Percentiles rank a stretch among this genome's conserved stretches.
Conservation (phyloP, 2,113 vertebrate species). For the Lasiurus cinereus region DNA sequence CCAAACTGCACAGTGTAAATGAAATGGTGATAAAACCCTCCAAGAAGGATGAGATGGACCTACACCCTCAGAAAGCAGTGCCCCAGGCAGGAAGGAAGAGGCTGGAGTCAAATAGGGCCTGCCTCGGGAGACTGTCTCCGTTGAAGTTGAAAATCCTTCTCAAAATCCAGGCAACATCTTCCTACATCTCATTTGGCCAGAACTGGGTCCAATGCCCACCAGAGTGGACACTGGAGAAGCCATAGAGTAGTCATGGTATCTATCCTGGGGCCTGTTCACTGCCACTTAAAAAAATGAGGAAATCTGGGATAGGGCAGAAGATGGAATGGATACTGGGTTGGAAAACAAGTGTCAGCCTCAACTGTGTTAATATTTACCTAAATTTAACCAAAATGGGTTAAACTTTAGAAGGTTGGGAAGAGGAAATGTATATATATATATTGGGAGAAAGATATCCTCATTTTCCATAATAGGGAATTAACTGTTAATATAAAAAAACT, state of each 20-base stretch:
- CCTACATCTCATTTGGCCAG: neutral
- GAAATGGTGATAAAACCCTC: neutral
- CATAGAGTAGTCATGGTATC: neutral
- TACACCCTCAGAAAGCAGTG: neutral
- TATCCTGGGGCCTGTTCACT: neutral
- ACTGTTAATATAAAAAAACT: neutral
- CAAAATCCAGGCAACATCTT: neutral
- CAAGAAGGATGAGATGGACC: constrained; percentile 1
- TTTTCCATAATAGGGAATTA: neutral
- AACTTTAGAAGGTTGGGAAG: neutral
- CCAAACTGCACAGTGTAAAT: neutral
- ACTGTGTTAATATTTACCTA: constrained; percentile 12
- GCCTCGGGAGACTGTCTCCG: neutral
- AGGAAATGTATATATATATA: neutral
- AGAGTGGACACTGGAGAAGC: neutral
- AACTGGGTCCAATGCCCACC: neutral
- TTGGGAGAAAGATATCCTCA: neutral
- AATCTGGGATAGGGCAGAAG: neutral
- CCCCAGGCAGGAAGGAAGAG: neutral
- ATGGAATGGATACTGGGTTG: neutral
- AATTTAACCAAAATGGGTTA: constrained; percentile 11
- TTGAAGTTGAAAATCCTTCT: neutral
- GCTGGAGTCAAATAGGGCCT: neutral
- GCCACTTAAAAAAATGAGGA: neutral
- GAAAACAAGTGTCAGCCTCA: neutral